These are phyloP conservation scores for Euclidia mi DNA, from an alignment of 2,888 invertebrate genomes.

Conservation along the genomic window DNA sequence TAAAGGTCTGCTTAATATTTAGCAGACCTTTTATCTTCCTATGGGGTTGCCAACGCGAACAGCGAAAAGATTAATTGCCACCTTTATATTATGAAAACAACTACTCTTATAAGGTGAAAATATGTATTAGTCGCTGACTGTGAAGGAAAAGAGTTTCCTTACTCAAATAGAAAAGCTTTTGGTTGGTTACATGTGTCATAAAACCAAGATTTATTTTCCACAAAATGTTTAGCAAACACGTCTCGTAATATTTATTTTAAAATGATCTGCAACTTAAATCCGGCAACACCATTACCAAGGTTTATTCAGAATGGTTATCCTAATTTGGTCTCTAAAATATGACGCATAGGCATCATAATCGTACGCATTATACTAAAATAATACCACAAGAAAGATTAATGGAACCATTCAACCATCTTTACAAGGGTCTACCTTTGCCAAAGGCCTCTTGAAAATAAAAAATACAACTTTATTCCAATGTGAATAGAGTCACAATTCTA, in stretches of 20 bases:
- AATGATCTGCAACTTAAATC: constrained; percentile 44
- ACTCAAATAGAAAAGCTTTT: too few species aligned
- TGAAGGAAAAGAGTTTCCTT: too few species aligned
- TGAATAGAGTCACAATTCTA: constrained; percentile 47
- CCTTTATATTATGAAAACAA: too few species aligned
- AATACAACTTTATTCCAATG: constrained; percentile 31
- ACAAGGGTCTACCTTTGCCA: constrained; percentile 57
- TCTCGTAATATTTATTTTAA: constrained; percentile 36
- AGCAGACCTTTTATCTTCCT: too few species aligned
- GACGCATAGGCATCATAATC: constrained; percentile 46
- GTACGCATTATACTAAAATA: constrained; percentile 52
- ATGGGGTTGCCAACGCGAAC: too few species aligned
- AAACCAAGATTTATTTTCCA: background rate
- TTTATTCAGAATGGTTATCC: constrained; percentile 26
- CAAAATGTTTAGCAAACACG: constrained; percentile 17
- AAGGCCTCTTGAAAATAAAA: constrained; percentile 38
- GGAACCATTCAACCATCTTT: constrained; percentile 66
- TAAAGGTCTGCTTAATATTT: too few species aligned
- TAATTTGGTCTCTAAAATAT: constrained; percentile 43
- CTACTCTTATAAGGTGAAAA: too few species aligned
- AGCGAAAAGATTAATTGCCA: too few species aligned
- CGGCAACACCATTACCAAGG: constrained; percentile 30
- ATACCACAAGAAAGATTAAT: constrained; percentile 67
- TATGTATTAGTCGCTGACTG: too few species aligned
- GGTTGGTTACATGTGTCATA: too few species aligned